These are phyloP conservation scores for Lasioglossum morio DNA, from an alignment of 2,888 invertebrate species.

Conservation along the genomic window DNA sequence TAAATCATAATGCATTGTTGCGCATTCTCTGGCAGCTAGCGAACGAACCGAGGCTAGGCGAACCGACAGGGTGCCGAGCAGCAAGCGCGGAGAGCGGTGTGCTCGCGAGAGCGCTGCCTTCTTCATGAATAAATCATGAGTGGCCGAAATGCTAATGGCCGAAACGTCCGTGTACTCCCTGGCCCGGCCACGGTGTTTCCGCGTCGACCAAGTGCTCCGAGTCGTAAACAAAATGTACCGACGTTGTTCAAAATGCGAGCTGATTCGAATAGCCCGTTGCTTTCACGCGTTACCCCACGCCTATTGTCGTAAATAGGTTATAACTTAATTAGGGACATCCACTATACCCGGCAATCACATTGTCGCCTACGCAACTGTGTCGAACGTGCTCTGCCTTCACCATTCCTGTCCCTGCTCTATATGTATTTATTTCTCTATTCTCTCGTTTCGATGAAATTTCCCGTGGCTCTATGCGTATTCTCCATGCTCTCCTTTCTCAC, in stretches of 20 bases:
- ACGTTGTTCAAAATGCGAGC: slow-evolving; percentile 61
- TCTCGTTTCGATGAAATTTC: not conserved
- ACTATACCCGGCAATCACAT: not conserved
- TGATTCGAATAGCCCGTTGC: slow-evolving; percentile 45
- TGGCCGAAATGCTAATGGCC: slow-evolving; percentile 72
- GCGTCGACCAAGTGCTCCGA: slow-evolving; percentile 47
- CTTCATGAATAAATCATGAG: slow-evolving; percentile 74
- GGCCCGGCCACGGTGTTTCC: slow-evolving; percentile 42
- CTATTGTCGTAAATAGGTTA: slow-evolving; percentile 38
- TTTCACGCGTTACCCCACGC: slow-evolving; percentile 36
- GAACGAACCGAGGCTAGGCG: not conserved
- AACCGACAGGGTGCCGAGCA: not conserved
- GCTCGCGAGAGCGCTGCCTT: slow-evolving; percentile 33
- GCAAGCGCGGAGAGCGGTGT: not conserved
- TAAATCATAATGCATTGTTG: slow-evolving; percentile 72
- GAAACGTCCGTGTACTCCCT: slow-evolving; percentile 60
- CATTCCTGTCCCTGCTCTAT: not conserved
- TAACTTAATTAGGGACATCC: slow-evolving; percentile 44
- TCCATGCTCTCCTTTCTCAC: too few relatives aligned
- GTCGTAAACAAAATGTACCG: slow-evolving; percentile 65
- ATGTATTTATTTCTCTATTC: not conserved
- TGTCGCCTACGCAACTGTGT: not conserved
- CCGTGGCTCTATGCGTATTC: not conserved
- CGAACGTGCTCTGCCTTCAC: not conserved
- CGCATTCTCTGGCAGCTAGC: slow-evolving; percentile 43